A percentile compares a stretch with the other conserved stretches of the same genome.
Evolutionary conservation across 2,797 vertebrate species (phyloP).

Genomic region (Characodon lateralis): DNA sequence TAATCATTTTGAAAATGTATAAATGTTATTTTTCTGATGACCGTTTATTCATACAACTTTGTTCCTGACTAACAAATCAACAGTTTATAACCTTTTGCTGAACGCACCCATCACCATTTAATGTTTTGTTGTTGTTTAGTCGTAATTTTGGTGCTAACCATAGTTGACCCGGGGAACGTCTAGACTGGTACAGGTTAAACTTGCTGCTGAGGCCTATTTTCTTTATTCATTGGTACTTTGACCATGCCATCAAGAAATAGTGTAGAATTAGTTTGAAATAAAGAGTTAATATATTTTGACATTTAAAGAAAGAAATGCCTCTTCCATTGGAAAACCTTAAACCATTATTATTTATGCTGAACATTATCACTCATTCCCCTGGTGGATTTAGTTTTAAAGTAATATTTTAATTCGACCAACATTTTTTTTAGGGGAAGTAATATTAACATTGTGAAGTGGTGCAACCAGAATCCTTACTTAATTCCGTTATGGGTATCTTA

Average conservation of each 20-base stretch:
- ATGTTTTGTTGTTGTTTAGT: conserved; percentile 3
- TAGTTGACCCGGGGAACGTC: conserved; percentile 20
- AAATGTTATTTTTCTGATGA: not conserved
- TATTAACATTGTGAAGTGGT: not conserved
- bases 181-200: not conserved
- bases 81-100: not conserved
- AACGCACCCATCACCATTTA: not conserved
- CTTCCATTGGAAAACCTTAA: not conserved
- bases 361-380: not conserved
- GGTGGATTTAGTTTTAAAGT: not conserved
- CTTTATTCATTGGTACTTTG: not conserved
- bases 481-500: not conserved
- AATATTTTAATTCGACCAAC: not conserved
- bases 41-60: not conserved
- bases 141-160: conserved; percentile 23
- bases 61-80: conserved; percentile 2
- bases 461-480: not conserved
- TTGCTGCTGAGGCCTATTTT: not conserved
- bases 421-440: not conserved
- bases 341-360: not conserved
- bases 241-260: not conserved
- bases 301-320: not conserved
- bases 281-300: not conserved
- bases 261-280: not conserved
- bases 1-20: no score